Evolutionary conservation across 2,113 vertebrate species (phyloP).

Genomic region (Varanus salvator): DNA sequence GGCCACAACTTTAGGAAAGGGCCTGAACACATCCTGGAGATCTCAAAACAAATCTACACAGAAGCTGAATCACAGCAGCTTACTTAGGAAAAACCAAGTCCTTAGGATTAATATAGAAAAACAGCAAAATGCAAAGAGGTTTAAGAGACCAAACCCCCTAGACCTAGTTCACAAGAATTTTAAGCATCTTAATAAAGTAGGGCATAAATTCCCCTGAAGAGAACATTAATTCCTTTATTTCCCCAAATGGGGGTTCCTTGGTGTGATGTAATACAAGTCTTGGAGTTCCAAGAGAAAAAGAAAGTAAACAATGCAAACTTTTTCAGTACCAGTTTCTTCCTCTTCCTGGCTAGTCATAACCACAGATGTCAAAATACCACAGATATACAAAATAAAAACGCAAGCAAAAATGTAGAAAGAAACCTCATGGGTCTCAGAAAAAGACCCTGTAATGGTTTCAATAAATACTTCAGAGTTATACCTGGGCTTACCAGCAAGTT

Average conservation of each 20-base stretch:
- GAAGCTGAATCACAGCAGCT: constrained; percentile 48
- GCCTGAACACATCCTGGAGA: constrained; percentile 33
- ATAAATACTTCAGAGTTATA: constrained; percentile 5
- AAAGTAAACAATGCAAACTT: constrained; percentile 37
- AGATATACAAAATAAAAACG: constrained; percentile 49
- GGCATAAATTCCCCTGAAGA: constrained; percentile 56
- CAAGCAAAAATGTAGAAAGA: constrained; percentile 50
- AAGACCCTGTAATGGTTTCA: constrained; percentile 36
- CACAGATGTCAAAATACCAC: background rate
- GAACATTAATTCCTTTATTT: constrained; percentile 61
- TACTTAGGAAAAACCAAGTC: constrained; percentile 54
- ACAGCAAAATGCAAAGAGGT: constrained; percentile 47
- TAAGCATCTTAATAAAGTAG: constrained; percentile 70
- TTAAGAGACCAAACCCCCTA: constrained; percentile 42
- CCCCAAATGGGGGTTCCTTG: constrained; percentile 41
- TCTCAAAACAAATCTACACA: constrained; percentile 25
- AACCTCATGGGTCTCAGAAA: constrained; percentile 46
- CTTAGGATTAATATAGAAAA: constrained; percentile 57
- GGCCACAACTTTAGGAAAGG: constrained; percentile 13
- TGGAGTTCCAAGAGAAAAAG: constrained; percentile 50
- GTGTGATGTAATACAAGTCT: constrained; percentile 32
- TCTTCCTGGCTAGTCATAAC: constrained; percentile 35
- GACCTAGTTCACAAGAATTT: constrained; percentile 63
- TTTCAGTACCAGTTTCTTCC: constrained; percentile 49
- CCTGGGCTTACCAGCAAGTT: constrained; percentile 40